Percentiles rank a stretch among this genome's conserved stretches.
Evolutionary conservation across 2,113 vertebrate species (phyloP).

Genomic region (Mormoops blainvillei): DNA sequence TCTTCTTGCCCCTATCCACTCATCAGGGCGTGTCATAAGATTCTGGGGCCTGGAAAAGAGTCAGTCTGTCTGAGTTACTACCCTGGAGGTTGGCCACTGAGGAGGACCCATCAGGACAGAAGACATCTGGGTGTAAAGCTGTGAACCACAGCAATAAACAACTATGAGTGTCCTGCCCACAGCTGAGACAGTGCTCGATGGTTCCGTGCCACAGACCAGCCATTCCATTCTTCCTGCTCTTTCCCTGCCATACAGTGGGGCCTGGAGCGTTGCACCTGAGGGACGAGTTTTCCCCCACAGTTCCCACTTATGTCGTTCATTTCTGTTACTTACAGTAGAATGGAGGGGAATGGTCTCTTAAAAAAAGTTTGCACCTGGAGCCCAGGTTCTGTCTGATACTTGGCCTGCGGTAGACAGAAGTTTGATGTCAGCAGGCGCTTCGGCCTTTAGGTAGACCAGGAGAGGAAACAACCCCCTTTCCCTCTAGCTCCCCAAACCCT

Average conservation of each 20-base stretch:
- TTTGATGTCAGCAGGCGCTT: neutral
- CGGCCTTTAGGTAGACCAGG: neutral
- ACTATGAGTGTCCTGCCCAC: neutral
- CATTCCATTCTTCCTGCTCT: neutral
- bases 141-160: neutral
- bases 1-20: constrained; percentile 26
- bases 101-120: neutral
- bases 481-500: neutral
- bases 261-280: accelerated
- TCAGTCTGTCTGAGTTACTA: neutral
- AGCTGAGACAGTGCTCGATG: neutral
- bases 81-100: neutral
- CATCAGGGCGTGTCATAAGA: neutral
- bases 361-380: neutral
- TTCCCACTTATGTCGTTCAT: neutral
- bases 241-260: too few relatives aligned
- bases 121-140: neutral
- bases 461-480: neutral
- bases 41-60: neutral
- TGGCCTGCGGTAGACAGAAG: neutral
- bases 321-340: neutral
- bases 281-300: neutral
- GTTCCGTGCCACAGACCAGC: neutral
- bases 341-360: neutral
- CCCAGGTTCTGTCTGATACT: neutral